phyloP scores from a whole-genome alignment of 2,113 vertebrate species.

The Pedionomus torquatus region DNA sequence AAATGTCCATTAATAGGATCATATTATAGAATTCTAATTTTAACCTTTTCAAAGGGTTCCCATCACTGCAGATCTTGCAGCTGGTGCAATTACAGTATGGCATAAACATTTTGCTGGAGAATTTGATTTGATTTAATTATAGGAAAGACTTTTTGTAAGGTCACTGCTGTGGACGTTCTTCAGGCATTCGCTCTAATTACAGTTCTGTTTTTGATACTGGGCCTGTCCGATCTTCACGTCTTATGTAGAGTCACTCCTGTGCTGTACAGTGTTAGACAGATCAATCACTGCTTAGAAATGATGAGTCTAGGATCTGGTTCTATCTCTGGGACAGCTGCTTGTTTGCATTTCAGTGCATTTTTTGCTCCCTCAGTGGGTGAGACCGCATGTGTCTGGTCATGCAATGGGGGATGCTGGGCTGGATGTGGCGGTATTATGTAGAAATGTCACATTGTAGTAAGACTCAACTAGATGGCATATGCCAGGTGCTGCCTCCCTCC shows the following conservation, averaged over 20 bases:
- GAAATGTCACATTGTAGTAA: not conserved
- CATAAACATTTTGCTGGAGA: constrained; percentile 41
- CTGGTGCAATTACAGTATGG: constrained; percentile 17
- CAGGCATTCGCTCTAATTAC: not conserved
- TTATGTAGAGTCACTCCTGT: not conserved
- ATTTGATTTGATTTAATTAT: constrained; percentile 46
- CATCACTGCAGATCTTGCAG: constrained; percentile 15
- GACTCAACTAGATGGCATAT: not conserved
- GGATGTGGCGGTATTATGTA: not conserved
- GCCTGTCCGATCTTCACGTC: not conserved
- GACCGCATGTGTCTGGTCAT: not conserved
- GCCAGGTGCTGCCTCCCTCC: not conserved
- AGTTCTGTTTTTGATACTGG: not conserved
- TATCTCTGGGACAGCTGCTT: not conserved
- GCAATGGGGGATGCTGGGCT: not conserved
- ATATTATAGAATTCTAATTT: constrained; percentile 31
- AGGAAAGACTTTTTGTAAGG: constrained; percentile 12
- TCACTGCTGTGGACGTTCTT: not conserved
- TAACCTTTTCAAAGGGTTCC: constrained; percentile 47
- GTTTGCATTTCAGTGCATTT: not conserved
- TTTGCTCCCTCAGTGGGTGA: not conserved
- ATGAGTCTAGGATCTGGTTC: not conserved
- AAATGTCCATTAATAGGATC: constrained; percentile 14
- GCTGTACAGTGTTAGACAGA: not conserved
- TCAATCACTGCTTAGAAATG: not conserved